Percentiles rank a stretch among this genome's conserved stretches.
phyloP scores from a whole-genome alignment of 2,888 invertebrate genomes.

The Macrophya annulata region DNA sequence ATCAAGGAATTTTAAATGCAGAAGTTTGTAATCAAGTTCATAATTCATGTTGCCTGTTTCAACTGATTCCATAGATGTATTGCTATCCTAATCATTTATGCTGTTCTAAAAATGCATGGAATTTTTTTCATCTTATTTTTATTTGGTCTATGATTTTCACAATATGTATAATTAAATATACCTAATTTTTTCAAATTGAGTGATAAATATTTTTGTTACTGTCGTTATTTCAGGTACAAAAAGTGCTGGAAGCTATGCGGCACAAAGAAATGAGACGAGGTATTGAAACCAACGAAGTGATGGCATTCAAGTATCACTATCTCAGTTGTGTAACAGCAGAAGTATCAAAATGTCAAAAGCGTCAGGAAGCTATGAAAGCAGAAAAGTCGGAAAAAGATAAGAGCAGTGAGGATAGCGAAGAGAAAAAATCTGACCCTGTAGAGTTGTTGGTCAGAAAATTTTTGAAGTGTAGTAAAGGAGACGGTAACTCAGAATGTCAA shows the following conservation, averaged over 20 bases:
- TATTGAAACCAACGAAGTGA: slow-evolving; percentile 92
- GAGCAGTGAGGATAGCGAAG: slow-evolving; percentile 73
- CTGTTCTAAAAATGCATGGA: too few species aligned
- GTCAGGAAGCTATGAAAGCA: slow-evolving; percentile 82
- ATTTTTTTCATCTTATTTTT: background rate
- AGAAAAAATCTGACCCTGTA: slow-evolving; percentile 83
- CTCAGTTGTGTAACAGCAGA: slow-evolving; percentile 88
- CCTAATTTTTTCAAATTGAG: background rate
- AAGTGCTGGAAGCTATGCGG: slow-evolving; percentile 91
- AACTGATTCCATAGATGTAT: background rate
- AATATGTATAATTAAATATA: background rate
- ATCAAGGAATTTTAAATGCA: too few species aligned
- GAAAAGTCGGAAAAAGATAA: slow-evolving; percentile 76
- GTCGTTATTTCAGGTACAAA: slow-evolving; percentile 80
- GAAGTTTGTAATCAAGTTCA: too few species aligned
- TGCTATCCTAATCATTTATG: too few species aligned
- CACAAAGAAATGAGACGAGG: slow-evolving; percentile 93
- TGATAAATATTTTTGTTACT: background rate
- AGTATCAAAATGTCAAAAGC: slow-evolving; percentile 86
- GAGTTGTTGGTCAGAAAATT: slow-evolving; percentile 90
- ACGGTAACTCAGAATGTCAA: slow-evolving; percentile 82
- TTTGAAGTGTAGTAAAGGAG: slow-evolving; percentile 88
- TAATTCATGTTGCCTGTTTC: too few species aligned
- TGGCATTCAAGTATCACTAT: slow-evolving; percentile 95
- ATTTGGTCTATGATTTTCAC: background rate